Conservation (phyloP, 2,797 vertebrate species). For the Melanotaenia boesemani region DNA sequence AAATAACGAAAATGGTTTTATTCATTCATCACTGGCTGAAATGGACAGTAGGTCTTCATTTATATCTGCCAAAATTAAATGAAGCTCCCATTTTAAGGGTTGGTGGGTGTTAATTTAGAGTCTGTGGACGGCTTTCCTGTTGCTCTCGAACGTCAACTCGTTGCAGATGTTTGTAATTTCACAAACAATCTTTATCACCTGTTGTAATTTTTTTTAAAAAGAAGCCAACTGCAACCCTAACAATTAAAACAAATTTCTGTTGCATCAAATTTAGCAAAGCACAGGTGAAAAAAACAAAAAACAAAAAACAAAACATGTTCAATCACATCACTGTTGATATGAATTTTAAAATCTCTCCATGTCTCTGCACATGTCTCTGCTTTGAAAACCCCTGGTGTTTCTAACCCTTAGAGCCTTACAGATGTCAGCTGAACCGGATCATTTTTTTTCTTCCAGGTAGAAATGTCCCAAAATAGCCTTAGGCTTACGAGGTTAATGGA, state of each 20-base stretch:
- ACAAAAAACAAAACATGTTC: not conserved
- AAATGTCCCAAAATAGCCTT: slow-evolving; percentile 16
- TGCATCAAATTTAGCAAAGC: not conserved
- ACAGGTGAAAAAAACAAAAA: no score
- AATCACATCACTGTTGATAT: not conserved
- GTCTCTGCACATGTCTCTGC: not conserved
- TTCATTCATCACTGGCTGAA: no score
- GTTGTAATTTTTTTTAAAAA: not conserved
- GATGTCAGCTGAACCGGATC: slow-evolving; percentile 10
- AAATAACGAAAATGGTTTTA: no score
- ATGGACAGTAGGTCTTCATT: no score
- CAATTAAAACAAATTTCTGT: not conserved
- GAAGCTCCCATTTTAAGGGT: no score
- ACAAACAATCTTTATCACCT: not conserved
- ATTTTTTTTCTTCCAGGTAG: slow-evolving; percentile 15
- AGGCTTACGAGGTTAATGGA: slow-evolving; percentile 20
- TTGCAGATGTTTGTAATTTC: no score
- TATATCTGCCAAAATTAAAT: no score
- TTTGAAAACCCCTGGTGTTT: slow-evolving; percentile 1
- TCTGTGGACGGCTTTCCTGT: no score
- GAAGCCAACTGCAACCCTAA: not conserved
- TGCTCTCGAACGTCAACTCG: no score
- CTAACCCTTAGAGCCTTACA: slow-evolving; percentile 1
- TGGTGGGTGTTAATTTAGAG: no score
- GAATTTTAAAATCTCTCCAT: not conserved